Percentiles rank a stretch among this genome's conserved stretches.
Conservation (phyloP, 2,888 invertebrate genomes). For the Pomacea canaliculata region DNA sequence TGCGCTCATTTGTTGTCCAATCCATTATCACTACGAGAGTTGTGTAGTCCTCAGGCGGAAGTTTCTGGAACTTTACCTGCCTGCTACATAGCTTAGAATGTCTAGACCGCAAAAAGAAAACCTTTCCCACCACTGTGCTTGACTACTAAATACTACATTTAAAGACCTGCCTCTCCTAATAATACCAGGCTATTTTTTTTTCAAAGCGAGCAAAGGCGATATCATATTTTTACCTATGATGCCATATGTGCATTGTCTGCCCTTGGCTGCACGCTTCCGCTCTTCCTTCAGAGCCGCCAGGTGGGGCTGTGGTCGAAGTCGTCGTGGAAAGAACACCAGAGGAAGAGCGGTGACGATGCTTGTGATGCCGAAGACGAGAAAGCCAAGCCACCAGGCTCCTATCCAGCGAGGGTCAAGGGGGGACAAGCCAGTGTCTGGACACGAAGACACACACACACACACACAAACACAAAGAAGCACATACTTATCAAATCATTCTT, state of each 20-base stretch:
- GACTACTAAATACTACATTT: too few species aligned
- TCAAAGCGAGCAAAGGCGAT: too few species aligned
- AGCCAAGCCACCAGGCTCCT: constrained; percentile 58
- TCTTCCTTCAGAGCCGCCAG: background rate
- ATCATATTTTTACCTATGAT: constrained; percentile 17
- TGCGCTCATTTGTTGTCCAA: too few species aligned
- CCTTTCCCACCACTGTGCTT: too few species aligned
- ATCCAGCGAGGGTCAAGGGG: constrained; percentile 47
- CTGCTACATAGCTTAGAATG: background rate
- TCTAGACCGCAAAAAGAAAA: background rate
- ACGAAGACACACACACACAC: too few species aligned
- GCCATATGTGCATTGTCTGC: constrained; percentile 8
- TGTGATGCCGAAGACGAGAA: constrained; percentile 42
- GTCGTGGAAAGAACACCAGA: constrained; percentile 40
- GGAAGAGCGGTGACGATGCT: constrained; percentile 39
- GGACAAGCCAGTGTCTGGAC: constrained; percentile 39
- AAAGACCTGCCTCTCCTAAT: too few species aligned
- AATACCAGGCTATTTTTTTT: too few species aligned
- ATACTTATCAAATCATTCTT: too few species aligned
- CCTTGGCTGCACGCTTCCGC: background rate
- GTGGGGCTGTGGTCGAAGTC: constrained; percentile 19
- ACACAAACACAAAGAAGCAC: too few species aligned
- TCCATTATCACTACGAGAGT: too few species aligned
- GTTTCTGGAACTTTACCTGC: too few species aligned
- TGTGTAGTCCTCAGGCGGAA: too few species aligned